Evolutionary conservation across 2,797 vertebrate species (phyloP).

Genomic region (Falco columbarius): DNA sequence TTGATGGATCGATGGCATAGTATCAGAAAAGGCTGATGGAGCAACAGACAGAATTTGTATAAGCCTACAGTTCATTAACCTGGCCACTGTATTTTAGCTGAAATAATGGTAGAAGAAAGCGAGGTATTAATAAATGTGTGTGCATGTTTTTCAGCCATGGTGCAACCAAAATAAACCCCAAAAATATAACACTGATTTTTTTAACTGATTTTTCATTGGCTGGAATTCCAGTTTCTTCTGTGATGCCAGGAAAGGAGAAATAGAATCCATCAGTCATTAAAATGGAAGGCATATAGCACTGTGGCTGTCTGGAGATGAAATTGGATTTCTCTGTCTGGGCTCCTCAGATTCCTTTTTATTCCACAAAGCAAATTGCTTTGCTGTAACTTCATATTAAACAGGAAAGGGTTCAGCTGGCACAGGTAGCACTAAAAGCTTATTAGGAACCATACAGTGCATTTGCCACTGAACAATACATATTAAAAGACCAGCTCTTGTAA

Average conservation of each 20-base stretch:
- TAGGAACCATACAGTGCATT: slow-evolving; percentile 20
- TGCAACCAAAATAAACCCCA: background rate
- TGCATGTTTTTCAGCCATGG: background rate
- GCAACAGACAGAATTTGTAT: background rate
- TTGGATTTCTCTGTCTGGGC: slow-evolving; percentile 72
- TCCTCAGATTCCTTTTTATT: slow-evolving; percentile 70
- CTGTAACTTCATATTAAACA: slow-evolving; percentile 21
- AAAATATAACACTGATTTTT: background rate
- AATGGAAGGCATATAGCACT: slow-evolving; percentile 60
- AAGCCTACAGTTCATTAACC: background rate
- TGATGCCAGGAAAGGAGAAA: slow-evolving; percentile 21
- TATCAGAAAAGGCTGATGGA: background rate
- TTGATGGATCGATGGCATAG: background rate
- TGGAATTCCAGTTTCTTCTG: slow-evolving; percentile 3
- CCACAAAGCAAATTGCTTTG: slow-evolving; percentile 75
- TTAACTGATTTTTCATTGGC: background rate
- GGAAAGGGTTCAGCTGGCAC: slow-evolving; percentile 47
- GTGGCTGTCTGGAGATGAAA: slow-evolving; percentile 71
- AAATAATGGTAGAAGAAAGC: background rate
- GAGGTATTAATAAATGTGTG: background rate
- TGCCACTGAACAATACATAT: background rate
- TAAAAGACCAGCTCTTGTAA: slow-evolving; percentile 1
- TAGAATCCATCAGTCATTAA: slow-evolving; percentile 67
- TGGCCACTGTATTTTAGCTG: background rate
- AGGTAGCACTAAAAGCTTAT: slow-evolving; percentile 60